phyloP scores from a whole-genome alignment of 2,797 vertebrate species.

The Pagetopsis macropterus region DNA sequence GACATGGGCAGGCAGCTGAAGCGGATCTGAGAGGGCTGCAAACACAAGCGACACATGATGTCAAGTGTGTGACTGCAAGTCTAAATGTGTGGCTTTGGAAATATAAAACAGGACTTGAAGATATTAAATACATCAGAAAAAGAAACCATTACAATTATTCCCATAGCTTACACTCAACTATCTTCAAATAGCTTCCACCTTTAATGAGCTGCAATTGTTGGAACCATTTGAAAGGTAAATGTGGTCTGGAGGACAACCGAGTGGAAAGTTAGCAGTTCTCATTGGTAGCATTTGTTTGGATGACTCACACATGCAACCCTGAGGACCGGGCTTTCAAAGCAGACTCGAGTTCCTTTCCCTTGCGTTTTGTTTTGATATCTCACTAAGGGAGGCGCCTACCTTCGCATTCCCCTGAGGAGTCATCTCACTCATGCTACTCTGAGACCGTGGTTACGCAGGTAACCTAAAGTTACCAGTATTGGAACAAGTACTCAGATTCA shows the following conservation, averaged over 20 bases:
- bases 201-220: neutral
- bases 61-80: neutral
- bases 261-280: neutral
- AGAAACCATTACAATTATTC: neutral
- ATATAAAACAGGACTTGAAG: neutral
- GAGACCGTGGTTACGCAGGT: no score
- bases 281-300: no score
- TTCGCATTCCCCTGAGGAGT: no score
- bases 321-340: no score
- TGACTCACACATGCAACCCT: no score
- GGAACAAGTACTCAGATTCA: no score
- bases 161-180: neutral
- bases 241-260: neutral
- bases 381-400: no score
- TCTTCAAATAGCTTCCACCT: neutral
- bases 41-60: neutral
- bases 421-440: no score
- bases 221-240: neutral
- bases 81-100: neutral
- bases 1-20: constrained; percentile 98
- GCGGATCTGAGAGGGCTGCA: constrained; percentile 97
- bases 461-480: no score
- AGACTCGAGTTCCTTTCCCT: no score
- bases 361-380: no score
- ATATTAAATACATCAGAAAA: neutral